These are phyloP conservation scores for Calephelis nemesis DNA, from an alignment of 1,140 invertebrate species.

Conservation along the genomic window DNA sequence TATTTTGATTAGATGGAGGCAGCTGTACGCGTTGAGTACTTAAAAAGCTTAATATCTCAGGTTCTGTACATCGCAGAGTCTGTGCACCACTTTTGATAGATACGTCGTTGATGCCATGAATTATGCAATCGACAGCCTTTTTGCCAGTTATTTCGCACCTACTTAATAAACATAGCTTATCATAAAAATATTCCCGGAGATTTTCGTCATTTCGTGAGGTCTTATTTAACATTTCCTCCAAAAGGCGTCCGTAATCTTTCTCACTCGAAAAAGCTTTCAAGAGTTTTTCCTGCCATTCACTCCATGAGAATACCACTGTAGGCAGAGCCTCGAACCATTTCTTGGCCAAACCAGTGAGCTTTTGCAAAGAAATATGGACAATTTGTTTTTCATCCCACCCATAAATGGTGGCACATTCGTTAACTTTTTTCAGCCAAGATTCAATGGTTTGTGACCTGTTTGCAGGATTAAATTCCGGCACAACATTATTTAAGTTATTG, in stretches of 20 bases:
- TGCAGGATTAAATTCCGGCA: constrained; percentile 26
- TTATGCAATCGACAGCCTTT: constrained; percentile 21
- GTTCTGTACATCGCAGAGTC: constrained; percentile 21
- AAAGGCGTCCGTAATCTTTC: constrained; percentile 16
- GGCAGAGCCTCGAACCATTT: constrained; percentile 14
- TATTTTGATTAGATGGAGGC: constrained; percentile 18
- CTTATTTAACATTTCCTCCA: constrained; percentile 15
- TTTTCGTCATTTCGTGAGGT: neutral
- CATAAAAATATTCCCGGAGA: constrained; percentile 20
- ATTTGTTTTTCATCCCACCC: constrained; percentile 27
- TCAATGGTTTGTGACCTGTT: constrained; percentile 19
- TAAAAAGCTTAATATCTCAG: constrained; percentile 20
- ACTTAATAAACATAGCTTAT: constrained; percentile 17
- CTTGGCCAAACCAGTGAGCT: constrained; percentile 23
- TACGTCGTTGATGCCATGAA: constrained; percentile 12
- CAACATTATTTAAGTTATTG: constrained; percentile 21
- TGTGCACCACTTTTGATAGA: constrained; percentile 21
- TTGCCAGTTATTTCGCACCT: constrained; percentile 19
- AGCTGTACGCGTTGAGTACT: constrained; percentile 17
- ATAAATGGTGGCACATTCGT: constrained; percentile 26
- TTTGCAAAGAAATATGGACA: constrained; percentile 27
- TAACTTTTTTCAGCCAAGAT: constrained; percentile 25
- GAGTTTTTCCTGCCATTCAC: constrained; percentile 19
- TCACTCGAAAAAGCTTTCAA: constrained; percentile 6
- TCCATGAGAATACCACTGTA: constrained; percentile 15